phyloP scores from a whole-genome alignment of 2,797 vertebrate species.

The Zenarchopterus dispar region DNA sequence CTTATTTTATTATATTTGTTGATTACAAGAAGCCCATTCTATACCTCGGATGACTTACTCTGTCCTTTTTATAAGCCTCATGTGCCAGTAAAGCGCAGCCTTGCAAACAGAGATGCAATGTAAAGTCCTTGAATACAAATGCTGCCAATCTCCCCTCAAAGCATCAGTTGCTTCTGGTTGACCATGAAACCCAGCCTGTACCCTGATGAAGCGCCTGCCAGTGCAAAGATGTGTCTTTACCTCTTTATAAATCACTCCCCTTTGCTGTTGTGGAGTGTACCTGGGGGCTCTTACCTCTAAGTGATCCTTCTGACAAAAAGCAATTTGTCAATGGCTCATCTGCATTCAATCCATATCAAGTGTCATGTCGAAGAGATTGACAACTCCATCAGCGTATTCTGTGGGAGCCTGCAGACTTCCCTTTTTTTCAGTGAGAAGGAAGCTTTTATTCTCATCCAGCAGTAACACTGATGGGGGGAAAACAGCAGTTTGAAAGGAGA shows the following conservation, averaged over 20 bases:
- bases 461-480: constrained; percentile 16
- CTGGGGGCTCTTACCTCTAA: constrained; percentile 59
- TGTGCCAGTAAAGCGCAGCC: constrained; percentile 11
- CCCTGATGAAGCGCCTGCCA: constrained; percentile 75
- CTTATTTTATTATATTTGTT: neutral
- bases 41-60: neutral
- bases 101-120: constrained; percentile 7
- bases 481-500: constrained; percentile 45
- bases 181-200: constrained; percentile 72
- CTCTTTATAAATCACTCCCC: constrained; percentile 72
- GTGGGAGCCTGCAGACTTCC: constrained; percentile 22
- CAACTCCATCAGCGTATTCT: constrained; percentile 64
- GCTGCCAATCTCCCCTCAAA: constrained; percentile 55
- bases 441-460: constrained; percentile 40
- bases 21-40: neutral
- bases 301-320: constrained; percentile 71
- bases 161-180: constrained; percentile 66
- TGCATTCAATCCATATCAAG: constrained; percentile 72
- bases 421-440: constrained; percentile 23
- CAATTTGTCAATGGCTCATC: constrained; percentile 78
- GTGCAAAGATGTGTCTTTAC: constrained; percentile 62
- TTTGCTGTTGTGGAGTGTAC: constrained; percentile 36
- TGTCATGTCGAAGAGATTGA: constrained; percentile 57
- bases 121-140: constrained; percentile 23
- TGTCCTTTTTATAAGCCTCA: neutral